phyloP scores from a whole-genome alignment of 2,888 invertebrate species.

The Rhorus exstirpatorius region DNA sequence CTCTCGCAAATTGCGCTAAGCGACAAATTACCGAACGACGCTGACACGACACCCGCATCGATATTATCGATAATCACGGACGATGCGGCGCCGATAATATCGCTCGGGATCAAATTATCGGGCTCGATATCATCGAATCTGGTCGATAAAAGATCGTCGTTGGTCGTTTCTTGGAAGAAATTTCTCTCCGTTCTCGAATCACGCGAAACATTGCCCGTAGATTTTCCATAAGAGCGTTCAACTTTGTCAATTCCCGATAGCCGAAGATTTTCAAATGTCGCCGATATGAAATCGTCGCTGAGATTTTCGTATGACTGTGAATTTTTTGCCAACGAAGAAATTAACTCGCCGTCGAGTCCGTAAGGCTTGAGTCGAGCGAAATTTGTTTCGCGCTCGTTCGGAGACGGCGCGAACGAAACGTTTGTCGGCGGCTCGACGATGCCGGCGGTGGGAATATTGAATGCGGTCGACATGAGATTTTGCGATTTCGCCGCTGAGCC shows the following conservation, averaged over 20 bases:
- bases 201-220: constrained; percentile 55
- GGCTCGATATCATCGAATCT: constrained; percentile 75
- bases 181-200: constrained; percentile 27
- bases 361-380: constrained; percentile 49
- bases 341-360: constrained; percentile 32
- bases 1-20: constrained; percentile 57
- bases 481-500: constrained; percentile 73
- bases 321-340: constrained; percentile 44
- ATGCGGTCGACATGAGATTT: constrained; percentile 80
- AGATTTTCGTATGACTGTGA: constrained; percentile 64
- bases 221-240: constrained; percentile 60
- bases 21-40: constrained; percentile 78
- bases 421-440: no score
- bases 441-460: constrained; percentile 70
- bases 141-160: constrained; percentile 76
- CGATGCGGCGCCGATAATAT: constrained; percentile 71
- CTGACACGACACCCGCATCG: constrained; percentile 80
- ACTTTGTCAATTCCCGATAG: constrained; percentile 50
- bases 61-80: constrained; percentile 73
- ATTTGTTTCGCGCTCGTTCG: constrained; percentile 42
- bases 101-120: constrained; percentile 75
- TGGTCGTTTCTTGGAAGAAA: constrained; percentile 33
- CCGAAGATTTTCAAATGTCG: constrained; percentile 64
- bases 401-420: constrained; percentile 29
- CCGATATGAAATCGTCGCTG: constrained; percentile 61